phyloP scores from a whole-genome alignment of 2,797 vertebrate genomes.

The Bradypodion ventrale region DNA sequence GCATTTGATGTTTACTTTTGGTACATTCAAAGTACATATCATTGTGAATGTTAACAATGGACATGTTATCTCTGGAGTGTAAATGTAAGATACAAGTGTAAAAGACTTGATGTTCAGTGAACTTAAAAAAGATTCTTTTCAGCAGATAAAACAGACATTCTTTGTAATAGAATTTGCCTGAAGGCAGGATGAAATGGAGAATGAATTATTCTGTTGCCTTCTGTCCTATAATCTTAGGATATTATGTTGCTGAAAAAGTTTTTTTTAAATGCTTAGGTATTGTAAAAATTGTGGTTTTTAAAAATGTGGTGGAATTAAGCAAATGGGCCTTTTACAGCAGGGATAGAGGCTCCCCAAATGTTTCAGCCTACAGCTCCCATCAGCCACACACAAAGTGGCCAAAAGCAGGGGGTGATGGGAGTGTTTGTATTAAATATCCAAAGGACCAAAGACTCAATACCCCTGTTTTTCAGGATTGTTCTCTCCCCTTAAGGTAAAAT shows the following conservation, averaged over 20 bases:
- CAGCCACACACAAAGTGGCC: too few relatives aligned
- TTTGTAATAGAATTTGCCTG: not conserved
- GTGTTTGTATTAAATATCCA: not conserved
- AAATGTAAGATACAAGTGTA: constrained; percentile 22
- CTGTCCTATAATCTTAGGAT: not conserved
- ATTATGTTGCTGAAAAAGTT: not conserved
- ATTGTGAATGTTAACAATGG: constrained; percentile 33
- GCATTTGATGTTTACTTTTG: constrained; percentile 34
- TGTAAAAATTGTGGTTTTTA: not conserved
- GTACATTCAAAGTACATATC: constrained; percentile 31
- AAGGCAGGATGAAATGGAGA: not conserved
- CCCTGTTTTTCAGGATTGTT: not conserved
- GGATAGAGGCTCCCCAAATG: not conserved
- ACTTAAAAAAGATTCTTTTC: not conserved
- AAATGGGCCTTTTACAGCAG: not conserved
- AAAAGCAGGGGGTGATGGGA: not conserved
- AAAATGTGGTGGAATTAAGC: not conserved
- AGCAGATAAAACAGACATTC: not conserved
- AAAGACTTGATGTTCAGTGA: not conserved
- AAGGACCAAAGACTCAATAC: not conserved
- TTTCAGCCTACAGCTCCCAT: not conserved
- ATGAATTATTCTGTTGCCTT: not conserved
- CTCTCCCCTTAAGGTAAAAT: too few relatives aligned
- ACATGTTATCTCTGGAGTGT: constrained; percentile 38
- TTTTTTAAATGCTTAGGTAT: not conserved